Conservation (phyloP, 2,797 vertebrate genomes). For the Typhlichthys subterraneus region DNA sequence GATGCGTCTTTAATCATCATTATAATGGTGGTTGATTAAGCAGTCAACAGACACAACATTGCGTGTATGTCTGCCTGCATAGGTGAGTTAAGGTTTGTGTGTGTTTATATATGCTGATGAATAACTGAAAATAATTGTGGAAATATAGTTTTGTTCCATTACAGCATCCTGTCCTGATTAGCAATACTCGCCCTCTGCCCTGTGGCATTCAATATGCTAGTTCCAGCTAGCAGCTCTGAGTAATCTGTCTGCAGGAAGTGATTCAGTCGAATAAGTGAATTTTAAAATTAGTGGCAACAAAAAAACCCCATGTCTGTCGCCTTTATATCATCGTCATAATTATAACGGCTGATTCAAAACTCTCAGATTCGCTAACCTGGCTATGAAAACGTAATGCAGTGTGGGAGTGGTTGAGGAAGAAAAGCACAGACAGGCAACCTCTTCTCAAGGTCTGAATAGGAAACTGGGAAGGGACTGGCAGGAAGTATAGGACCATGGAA, state of each 20-base stretch:
- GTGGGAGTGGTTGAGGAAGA: conserved; percentile 41
- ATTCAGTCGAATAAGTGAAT: conserved; percentile 6
- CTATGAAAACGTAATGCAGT: conserved; percentile 15
- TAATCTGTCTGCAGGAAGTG: conserved; percentile 38
- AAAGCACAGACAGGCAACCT: conserved; percentile 43
- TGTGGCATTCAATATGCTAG: background rate
- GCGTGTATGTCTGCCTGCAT: background rate
- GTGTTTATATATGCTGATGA: conserved; percentile 1
- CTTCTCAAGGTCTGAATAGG: conserved; percentile 74
- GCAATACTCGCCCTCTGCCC: conserved; percentile 12
- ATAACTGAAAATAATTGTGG: background rate
- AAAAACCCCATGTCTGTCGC: background rate
- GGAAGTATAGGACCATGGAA: conserved; percentile 68
- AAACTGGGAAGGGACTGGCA: conserved; percentile 69
- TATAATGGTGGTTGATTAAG: background rate
- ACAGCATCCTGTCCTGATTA: conserved; percentile 14
- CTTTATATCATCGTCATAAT: conserved; percentile 1
- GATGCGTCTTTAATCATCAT: background rate
- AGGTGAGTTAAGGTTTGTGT: background rate
- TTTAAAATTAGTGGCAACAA: too few relatives aligned
- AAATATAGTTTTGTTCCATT: background rate
- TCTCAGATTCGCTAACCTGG: background rate
- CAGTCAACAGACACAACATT: background rate
- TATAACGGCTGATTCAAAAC: background rate
- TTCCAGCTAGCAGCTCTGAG: conserved; percentile 25